Percentiles rank a stretch among this genome's conserved stretches.
Conservation (phyloP, 2,888 invertebrate genomes). For the Microplitis manilae region DNA sequence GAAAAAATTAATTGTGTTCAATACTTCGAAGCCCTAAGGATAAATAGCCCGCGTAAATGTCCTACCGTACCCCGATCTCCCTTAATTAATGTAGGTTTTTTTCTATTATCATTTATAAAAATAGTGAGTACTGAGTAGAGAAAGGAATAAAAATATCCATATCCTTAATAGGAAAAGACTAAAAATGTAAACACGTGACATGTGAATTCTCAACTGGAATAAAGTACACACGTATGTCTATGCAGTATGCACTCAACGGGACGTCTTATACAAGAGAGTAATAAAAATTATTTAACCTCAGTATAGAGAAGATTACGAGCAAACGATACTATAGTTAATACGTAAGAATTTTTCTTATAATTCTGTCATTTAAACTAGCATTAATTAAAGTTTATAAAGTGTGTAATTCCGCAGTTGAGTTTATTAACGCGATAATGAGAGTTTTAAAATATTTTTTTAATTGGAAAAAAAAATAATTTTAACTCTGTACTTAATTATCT, state of each 20-base stretch:
- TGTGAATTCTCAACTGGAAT: not conserved
- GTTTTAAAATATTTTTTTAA: not conserved
- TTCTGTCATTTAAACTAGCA: not conserved
- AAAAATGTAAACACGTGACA: not conserved
- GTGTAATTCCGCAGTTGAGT: not conserved
- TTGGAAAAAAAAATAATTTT: not conserved
- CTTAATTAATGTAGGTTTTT: no score
- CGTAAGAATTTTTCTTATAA: not conserved
- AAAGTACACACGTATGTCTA: not conserved
- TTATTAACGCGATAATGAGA: not conserved
- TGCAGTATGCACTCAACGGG: not conserved
- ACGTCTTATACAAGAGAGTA: not conserved
- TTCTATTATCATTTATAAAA: no score
- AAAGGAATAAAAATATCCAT: not conserved
- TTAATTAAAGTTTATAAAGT: not conserved
- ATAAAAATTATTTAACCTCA: slow-evolving; percentile 1
- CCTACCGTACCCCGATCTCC: no score
- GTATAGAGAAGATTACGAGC: not conserved
- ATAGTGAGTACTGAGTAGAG: not conserved
- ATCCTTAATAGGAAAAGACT: not conserved
- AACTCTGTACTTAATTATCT: not conserved
- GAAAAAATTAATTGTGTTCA: no score
- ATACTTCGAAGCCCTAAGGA: no score
- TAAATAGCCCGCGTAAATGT: no score
- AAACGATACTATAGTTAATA: not conserved